Evolutionary conservation across 2,113 vertebrate genomes (phyloP).

Genomic region (Cyanistes caeruleus): DNA sequence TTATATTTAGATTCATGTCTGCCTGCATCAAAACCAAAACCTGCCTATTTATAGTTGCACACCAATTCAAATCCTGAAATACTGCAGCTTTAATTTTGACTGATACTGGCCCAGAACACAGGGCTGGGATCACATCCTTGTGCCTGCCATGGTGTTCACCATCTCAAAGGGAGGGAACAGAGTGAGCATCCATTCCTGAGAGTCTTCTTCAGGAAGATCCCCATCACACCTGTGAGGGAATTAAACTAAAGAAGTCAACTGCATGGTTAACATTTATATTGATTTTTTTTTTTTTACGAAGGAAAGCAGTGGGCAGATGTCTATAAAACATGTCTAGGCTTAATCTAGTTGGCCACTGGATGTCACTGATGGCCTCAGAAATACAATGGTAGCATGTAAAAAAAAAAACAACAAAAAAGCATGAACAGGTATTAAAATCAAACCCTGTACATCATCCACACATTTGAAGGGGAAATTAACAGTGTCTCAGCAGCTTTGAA

Average conservation of each 20-base stretch:
- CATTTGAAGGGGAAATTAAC: neutral
- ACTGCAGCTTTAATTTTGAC: neutral
- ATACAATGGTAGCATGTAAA: slow-evolving; percentile 29
- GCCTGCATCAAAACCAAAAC: neutral
- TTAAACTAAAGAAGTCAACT: neutral
- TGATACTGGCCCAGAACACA: neutral
- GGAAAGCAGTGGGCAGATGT: neutral
- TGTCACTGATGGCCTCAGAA: slow-evolving; percentile 74
- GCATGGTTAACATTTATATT: neutral
- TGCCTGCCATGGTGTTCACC: neutral
- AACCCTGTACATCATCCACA: neutral
- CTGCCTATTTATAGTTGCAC: neutral
- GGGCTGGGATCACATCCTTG: neutral
- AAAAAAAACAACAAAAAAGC: neutral
- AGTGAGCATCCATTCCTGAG: neutral
- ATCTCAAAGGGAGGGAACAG: neutral
- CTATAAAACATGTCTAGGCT: slow-evolving; percentile 31
- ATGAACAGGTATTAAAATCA: neutral
- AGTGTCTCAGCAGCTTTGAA: neutral
- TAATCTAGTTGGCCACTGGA: slow-evolving; percentile 70
- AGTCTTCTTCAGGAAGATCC: neutral
- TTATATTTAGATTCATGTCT: neutral
- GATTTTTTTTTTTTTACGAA: neutral
- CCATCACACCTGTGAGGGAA: neutral
- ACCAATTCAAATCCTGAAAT: neutral